Evolutionary conservation across 2,888 invertebrate genomes (phyloP), one percentile per base, ranked within the genome.

Genomic region (Sminthurides aquaticus): DNA sequence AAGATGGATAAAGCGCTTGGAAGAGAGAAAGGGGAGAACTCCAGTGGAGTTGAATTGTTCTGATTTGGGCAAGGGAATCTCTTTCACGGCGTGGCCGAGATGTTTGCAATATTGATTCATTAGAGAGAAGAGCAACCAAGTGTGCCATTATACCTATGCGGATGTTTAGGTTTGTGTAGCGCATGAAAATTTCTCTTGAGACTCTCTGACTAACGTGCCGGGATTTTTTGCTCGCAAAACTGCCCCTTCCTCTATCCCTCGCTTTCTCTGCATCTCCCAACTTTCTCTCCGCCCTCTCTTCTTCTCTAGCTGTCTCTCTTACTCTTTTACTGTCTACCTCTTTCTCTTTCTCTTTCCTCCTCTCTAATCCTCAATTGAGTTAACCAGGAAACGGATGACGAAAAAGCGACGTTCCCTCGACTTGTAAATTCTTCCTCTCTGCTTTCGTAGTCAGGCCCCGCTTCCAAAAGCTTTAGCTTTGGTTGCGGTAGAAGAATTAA

Each of bases 131-230:
- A 52, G 52, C 5, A 52, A 52, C 15, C 11, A 22, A 52, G 52
- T 22, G 20, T 52, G 52, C 52, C 52, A 52, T 52, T 20, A 52
- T 18, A 52, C 15, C 52, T 52, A 52, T 52, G 52, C 52, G 52
- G 52, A 52, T 52, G 22, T 52, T 52, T 52, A 52, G 20, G 43
- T 5, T 15, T 11, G 15, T 34, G 15, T 34, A 34, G 43, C 43
- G 43, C 43, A 34, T 34, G 43, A 34, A 34, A 34, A 15, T 34
- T 34, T 34, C 43, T 34, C 43, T 5, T 15, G 15, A 34, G 43
- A n/a, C n/a, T n/a, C n/a, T n/a, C n/a, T n/a, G n/a, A n/a, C n/a
- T n/a, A n/a, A n/a, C n/a, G n/a, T n/a, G n/a, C n/a, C n/a, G n/a
- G n/a, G n/a, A n/a, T n/a, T n/a, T n/a, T n/a, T n/a, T n/a, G n/a